Evolutionary conservation across 2,888 invertebrate species (phyloP).

Genomic region (Tholera decimalis): DNA sequence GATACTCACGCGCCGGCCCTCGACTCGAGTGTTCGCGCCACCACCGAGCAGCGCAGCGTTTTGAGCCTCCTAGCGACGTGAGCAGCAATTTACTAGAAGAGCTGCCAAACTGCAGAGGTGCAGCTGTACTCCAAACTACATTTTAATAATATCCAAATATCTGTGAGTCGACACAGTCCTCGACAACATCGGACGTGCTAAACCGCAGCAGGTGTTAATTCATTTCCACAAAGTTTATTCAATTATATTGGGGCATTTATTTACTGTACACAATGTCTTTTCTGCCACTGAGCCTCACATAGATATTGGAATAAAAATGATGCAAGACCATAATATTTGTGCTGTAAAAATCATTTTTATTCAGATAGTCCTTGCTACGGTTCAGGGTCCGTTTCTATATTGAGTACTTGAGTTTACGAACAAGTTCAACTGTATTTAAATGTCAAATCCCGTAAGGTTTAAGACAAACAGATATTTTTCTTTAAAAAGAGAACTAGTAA

Average conservation of each 20-base stretch:
- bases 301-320: not conserved
- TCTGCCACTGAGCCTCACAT: not conserved
- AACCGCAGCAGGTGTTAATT: not conserved
- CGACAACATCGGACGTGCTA: not conserved
- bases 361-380: too few species aligned
- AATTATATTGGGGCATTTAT: not conserved
- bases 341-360: not conserved
- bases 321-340: not conserved
- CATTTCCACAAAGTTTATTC: not conserved
- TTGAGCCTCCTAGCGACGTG: constrained; percentile 66
- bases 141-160: constrained; percentile 43
- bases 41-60: constrained; percentile 71
- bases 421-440: too few species aligned
- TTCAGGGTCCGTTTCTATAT: too few species aligned
- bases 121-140: constrained; percentile 38
- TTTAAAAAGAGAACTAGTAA: too few species aligned
- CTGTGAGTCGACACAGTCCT: constrained; percentile 15
- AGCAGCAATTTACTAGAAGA: constrained; percentile 65
- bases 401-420: too few species aligned
- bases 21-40: constrained; percentile 76
- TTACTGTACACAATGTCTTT: too few species aligned
- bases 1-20: constrained; percentile 86
- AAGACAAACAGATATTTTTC: too few species aligned
- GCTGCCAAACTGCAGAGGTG: constrained; percentile 46
- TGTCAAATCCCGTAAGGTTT: too few species aligned